Evolutionary conservation across 2,113 vertebrate species (phyloP), one percentile per base, ranked within the genome.

Genomic region (Hypomesus transpacificus): DNA sequence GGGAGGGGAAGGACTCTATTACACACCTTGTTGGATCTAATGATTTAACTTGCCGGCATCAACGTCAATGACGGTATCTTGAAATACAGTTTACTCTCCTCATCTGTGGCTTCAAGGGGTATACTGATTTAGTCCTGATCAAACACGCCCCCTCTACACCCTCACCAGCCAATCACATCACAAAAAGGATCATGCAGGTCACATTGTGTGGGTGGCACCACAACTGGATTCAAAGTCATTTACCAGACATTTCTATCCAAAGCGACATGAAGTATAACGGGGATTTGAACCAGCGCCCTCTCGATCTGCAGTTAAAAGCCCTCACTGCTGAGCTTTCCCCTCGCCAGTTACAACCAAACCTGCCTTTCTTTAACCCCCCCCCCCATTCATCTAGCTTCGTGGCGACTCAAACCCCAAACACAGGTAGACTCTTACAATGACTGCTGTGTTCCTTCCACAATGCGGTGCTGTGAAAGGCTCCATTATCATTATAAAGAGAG

Each of bases 21-120:
- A 92, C 91, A 93, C 90, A 92, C 87, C 83, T 91, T 91, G 91
- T 90, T 90, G 90, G 87, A 84, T 90, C 83, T 90, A 92, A 92
- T 92, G 90, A 93, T 91, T 90, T 87, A 86, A 85, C 89, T 90
- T 76, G 82, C 76, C 77, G 76, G 85, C 81, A 89, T 89, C 87
- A 91, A 84, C 39, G 75, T 73, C 84, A 90, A 90, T 91, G 90
- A 89, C 87, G 89, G 79, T 82, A 82, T 84, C 80, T 81, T 78
- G 77, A 87, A 86, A 88, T 88, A 85, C 78, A 85, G 85, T 86
- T 88, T 83, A 87, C 77, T 86, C 80, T 87, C 82, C 73, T 81
- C 76, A 84, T 68, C 67, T 22, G 63, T 77, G 78, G 76, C 86
- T 90, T 87, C 82, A 86, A 86, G 84, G 86, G 80, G 86, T 86